Evolutionary conservation across 2,888 invertebrate species (phyloP).

Genomic region (Nezara viridula): DNA sequence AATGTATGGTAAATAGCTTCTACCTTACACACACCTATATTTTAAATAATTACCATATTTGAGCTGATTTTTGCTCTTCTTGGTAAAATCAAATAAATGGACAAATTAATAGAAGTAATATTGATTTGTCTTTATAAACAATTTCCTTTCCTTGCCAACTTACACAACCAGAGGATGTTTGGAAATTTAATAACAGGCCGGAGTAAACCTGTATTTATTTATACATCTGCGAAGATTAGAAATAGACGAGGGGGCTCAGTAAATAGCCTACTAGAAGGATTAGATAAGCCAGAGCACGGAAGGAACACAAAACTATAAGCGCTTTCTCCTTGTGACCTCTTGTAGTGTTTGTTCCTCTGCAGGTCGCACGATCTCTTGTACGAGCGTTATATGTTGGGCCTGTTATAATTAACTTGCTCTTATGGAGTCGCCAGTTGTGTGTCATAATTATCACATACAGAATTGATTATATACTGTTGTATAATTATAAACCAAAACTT

Average conservation of each 20-base stretch:
- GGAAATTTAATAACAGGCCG: background rate
- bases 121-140: background rate
- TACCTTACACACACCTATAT: no score
- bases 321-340: slow-evolving; percentile 6
- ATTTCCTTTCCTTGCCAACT: background rate
- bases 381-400: background rate
- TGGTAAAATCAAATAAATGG: no score
- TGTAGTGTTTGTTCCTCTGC: background rate
- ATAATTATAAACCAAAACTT: background rate
- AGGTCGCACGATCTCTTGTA: background rate
- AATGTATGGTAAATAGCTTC: no score
- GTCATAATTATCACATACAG: background rate
- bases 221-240: background rate
- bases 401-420: background rate
- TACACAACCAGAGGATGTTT: background rate
- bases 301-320: background rate
- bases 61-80: no score
- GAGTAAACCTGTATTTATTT: background rate
- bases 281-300: background rate
- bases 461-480: background rate
- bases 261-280: background rate
- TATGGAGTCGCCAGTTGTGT: background rate
- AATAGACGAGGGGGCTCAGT: background rate
- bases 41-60: no score
- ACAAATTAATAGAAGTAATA: background rate